Evolutionary conservation across 2,888 invertebrate species (phyloP), one percentile per base, ranked within the genome.

Genomic region (Xanthorhoe designata): DNA sequence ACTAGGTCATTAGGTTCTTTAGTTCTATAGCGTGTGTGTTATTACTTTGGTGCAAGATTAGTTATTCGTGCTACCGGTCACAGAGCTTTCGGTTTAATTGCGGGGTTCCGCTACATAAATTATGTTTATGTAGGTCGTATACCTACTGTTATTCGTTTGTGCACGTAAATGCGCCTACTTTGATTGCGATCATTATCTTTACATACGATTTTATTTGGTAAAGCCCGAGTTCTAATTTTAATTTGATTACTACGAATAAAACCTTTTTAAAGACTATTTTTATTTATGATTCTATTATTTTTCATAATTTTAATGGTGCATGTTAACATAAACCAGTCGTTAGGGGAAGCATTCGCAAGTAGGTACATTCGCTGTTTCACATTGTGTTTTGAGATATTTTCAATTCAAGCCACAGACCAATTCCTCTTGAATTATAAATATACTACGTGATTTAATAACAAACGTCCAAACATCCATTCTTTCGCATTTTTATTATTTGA

Each of bases 121-220:
- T 74, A 69, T 74, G 66, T 69, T 71, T 69, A 70, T 72, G 70
- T 70, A 72, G 70, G 64, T 57, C 63, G 73, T 73, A 72, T 70
- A 53, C 47, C 17, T 57, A 57, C 24, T 29, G 19, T 32, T 58
- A 47, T 50, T 58, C 32, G 50, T 50, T 35, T 58, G 58, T 24
- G n/a, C 35, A 32, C 32, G 18, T 51, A 68, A 63, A 61, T 63
- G 63, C 61, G 65, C 55, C 70, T 72, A 68, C 67, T 74, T 68
- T 72, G 68, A 72, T 74, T 70, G 62, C 64, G 65, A 58, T 69
- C 42, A 69, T 69, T 68, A 64, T 66, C 67, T 70, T 68, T 51
- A 51, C 42, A 54, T 65, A 56, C 17, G 52, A 32, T 60, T 42
- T 42, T 42, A 32, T 67, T 53, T 35, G 52, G 32, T 19, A 13